Evolutionary conservation across 2,888 invertebrate genomes (phyloP).

Genomic region (Ophioninae sp.): DNA sequence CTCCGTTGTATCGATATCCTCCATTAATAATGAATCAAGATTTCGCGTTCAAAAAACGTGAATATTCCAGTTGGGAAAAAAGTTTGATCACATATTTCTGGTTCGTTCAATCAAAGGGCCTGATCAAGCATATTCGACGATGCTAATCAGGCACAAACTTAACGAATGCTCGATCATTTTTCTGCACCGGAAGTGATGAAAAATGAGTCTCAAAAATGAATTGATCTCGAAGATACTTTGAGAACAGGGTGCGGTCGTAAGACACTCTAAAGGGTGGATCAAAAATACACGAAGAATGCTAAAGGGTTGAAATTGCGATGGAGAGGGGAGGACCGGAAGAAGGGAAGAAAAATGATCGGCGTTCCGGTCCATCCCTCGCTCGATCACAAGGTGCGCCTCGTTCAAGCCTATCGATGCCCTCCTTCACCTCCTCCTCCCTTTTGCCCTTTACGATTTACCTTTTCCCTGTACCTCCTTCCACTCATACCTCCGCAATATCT

Average conservation of each 20-base stretch:
- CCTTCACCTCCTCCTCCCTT: slow-evolving; percentile 11
- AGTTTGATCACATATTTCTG: too few relatives aligned
- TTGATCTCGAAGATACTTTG: slow-evolving; percentile 18
- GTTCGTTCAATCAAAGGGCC: too few relatives aligned
- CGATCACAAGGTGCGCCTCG: slow-evolving; percentile 57
- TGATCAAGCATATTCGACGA: too few relatives aligned
- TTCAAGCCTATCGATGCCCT: slow-evolving; percentile 41
- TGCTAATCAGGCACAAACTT: too few relatives aligned
- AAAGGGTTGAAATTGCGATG: slow-evolving; percentile 16
- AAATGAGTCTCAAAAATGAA: not conserved
- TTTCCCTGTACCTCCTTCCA: too few relatives aligned
- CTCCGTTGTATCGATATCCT: too few relatives aligned
- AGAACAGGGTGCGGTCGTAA: not conserved
- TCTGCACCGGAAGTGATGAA: not conserved
- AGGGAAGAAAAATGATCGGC: slow-evolving; percentile 60
- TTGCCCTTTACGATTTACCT: not conserved
- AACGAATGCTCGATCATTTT: too few relatives aligned
- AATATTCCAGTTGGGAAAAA: too few relatives aligned
- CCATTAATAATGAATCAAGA: too few relatives aligned
- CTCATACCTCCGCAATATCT: slow-evolving; percentile 43
- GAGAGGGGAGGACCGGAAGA: slow-evolving; percentile 43
- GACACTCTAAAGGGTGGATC: slow-evolving; percentile 17
- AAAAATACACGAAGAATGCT: slow-evolving; percentile 48
- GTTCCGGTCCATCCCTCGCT: slow-evolving; percentile 54
- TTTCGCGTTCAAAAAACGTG: too few relatives aligned